A percentile compares a stretch with the other conserved stretches of the same genome.
Conservation (phyloP, 2,113 vertebrate species). For the Brienomyrus longianalis region DNA sequence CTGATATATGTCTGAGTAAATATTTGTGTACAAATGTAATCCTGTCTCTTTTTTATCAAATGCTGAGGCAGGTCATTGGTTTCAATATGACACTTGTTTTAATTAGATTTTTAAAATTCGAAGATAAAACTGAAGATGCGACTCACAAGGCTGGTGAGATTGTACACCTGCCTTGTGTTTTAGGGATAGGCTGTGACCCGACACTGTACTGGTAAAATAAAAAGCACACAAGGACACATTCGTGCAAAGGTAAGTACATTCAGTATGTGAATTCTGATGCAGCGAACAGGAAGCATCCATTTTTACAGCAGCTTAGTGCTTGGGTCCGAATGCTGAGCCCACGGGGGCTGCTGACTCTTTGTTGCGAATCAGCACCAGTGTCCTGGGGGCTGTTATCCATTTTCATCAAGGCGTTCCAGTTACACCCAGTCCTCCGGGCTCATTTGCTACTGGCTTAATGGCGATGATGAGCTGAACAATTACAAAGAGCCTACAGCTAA, state of each 20-base stretch:
- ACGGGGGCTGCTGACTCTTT: neutral
- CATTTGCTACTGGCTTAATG: constrained; percentile 43
- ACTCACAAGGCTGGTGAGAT: neutral
- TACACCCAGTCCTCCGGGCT: constrained; percentile 42
- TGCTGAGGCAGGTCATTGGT: neutral
- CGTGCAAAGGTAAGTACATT: neutral
- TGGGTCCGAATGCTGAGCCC: neutral
- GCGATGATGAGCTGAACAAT: constrained; percentile 24
- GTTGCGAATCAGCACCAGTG: constrained; percentile 10
- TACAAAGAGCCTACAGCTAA: neutral
- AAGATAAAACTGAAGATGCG: neutral
- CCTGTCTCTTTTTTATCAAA: neutral
- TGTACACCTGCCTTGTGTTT: neutral
- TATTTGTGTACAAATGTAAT: neutral
- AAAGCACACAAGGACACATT: neutral
- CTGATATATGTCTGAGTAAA: neutral
- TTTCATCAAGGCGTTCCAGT: constrained; percentile 41
- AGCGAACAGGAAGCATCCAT: neutral
- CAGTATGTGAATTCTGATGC: neutral
- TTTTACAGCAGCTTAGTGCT: neutral
- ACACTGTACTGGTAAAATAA: neutral
- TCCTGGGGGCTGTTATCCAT: constrained; percentile 39
- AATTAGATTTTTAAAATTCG: neutral
- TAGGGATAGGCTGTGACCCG: neutral
- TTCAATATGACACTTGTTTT: neutral